Conservation (phyloP, 2,888 invertebrate genomes). For the Phaedon cochleariae region DNA sequence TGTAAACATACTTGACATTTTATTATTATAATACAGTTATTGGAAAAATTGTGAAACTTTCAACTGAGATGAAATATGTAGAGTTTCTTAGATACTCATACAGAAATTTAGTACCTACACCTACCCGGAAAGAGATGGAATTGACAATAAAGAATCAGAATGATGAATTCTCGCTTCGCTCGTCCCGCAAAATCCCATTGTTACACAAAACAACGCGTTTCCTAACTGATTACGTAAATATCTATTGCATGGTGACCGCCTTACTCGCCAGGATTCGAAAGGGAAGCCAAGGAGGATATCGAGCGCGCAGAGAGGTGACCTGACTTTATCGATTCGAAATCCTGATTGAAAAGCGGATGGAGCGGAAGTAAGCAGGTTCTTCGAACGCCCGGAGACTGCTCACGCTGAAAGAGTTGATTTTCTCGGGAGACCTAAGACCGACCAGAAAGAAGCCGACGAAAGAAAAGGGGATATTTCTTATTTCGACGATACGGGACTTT, state of each 20-base stretch:
- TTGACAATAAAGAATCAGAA: too few species aligned
- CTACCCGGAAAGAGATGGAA: too few species aligned
- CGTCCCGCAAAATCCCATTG: too few species aligned
- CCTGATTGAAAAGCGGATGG: slow-evolving; percentile 62
- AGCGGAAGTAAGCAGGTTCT: slow-evolving; percentile 60
- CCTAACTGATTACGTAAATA: too few species aligned
- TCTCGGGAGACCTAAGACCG: slow-evolving; percentile 42
- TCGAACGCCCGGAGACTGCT: slow-evolving; percentile 53
- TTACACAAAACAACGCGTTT: too few species aligned
- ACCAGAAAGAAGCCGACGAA: background rate
- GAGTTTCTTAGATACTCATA: too few species aligned
- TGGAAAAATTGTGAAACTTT: too few species aligned
- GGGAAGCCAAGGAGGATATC: background rate
- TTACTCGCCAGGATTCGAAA: background rate
- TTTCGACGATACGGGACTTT: background rate
- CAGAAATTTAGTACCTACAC: too few species aligned
- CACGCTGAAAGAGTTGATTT: slow-evolving; percentile 52
- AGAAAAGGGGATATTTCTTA: background rate
- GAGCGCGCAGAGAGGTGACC: slow-evolving; percentile 18
- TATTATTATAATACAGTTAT: too few species aligned
- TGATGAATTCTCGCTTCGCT: too few species aligned
- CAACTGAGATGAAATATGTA: too few species aligned
- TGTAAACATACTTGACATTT: too few species aligned
- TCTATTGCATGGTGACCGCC: background rate
- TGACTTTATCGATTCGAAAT: slow-evolving; percentile 55